These are phyloP conservation scores for Psittacula cyanocephala DNA, from an alignment of 2,113 vertebrate genomes.

Conservation along the genomic window DNA sequence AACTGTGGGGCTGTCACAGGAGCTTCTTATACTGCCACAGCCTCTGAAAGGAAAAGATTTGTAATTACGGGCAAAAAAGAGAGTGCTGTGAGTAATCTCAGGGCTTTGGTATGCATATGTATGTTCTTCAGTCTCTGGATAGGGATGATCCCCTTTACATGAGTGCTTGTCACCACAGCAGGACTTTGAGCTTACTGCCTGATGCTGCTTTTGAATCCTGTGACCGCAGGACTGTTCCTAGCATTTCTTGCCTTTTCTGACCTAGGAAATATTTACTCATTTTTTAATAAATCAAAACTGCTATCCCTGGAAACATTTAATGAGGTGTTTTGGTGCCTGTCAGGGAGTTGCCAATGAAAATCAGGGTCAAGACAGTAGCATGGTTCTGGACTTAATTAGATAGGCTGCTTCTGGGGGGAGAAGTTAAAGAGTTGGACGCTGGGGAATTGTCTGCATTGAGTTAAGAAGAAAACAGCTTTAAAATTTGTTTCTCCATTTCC, in stretches of 20 bases:
- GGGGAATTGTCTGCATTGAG: slow-evolving; percentile 37
- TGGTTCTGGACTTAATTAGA: slow-evolving; percentile 56
- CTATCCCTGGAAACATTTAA: slow-evolving; percentile 4
- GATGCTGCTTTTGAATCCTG: neutral
- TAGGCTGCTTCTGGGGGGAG: neutral
- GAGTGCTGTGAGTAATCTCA: slow-evolving; percentile 43
- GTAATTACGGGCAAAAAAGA: slow-evolving; percentile 34
- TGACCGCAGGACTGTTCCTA: neutral
- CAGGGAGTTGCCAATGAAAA: slow-evolving; percentile 39
- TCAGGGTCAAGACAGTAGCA: slow-evolving; percentile 16
- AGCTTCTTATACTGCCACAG: neutral
- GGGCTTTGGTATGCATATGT: slow-evolving; percentile 51
- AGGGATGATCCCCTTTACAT: slow-evolving; percentile 59
- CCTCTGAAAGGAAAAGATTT: slow-evolving; percentile 37
- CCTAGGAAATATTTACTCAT: slow-evolving; percentile 21
- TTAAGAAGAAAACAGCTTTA: slow-evolving; percentile 34
- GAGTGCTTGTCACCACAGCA: slow-evolving; percentile 52
- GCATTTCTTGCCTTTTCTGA: neutral
- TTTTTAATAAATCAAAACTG: neutral
- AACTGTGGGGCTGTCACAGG: neutral
- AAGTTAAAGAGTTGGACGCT: slow-evolving; percentile 18
- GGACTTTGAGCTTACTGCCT: slow-evolving; percentile 44
- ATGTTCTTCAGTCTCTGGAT: slow-evolving; percentile 48
- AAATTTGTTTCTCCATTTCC: slow-evolving; percentile 18
- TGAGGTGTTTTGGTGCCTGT: slow-evolving; percentile 36